Percentiles rank a stretch among this genome's conserved stretches.
Conservation (phyloP, 2,888 invertebrate species). For the Ephialtes manifestator region DNA sequence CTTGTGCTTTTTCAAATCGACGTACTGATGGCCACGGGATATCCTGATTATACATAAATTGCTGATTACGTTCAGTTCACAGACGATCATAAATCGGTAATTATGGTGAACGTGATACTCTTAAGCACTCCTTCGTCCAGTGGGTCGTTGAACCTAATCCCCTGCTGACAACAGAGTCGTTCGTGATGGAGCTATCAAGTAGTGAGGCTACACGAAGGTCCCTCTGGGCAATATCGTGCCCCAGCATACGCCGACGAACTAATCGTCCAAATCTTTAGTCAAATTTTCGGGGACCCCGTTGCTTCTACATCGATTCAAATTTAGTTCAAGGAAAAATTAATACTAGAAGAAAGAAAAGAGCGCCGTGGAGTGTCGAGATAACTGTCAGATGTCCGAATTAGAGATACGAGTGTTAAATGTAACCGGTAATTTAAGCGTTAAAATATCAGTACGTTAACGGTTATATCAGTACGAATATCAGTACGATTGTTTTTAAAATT, state of each 20-base stretch:
- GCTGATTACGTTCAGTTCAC: neutral
- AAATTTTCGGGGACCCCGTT: conserved; percentile 35
- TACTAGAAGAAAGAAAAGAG: neutral
- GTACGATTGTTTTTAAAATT: too few species aligned
- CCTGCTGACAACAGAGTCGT: neutral
- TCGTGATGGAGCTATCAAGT: conserved; percentile 14
- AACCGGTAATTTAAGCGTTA: too few species aligned
- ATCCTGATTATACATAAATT: neutral
- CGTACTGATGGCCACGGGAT: too few species aligned
- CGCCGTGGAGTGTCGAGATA: neutral
- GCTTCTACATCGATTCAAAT: conserved; percentile 1
- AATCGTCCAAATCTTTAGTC: conserved; percentile 35
- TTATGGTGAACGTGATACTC: neutral
- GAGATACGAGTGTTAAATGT: too few species aligned
- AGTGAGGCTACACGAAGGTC: neutral
- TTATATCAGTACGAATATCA: too few species aligned
- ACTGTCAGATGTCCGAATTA: too few species aligned
- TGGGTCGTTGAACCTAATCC: neutral
- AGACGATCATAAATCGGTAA: neutral
- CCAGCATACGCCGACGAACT: conserved; percentile 10
- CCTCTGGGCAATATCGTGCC: neutral
- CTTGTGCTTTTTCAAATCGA: too few species aligned
- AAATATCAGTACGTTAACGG: too few species aligned
- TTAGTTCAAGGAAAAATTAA: conserved; percentile 38
- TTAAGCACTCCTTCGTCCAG: neutral